phyloP scores from a whole-genome alignment of 1,140 invertebrate genomes.

The Xylocopa sonorina region DNA sequence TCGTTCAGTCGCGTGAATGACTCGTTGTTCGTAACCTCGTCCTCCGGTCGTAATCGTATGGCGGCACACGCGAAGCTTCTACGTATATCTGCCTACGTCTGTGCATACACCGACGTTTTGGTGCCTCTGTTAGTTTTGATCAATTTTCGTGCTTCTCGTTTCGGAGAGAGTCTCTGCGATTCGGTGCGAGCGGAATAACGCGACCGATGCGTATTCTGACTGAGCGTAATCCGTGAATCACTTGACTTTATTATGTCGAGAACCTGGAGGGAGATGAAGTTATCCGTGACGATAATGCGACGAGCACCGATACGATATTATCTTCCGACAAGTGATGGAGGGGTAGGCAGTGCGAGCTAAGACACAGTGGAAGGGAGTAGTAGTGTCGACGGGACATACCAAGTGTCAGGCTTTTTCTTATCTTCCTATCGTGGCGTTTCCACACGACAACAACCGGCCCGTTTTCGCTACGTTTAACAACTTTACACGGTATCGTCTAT shows the following conservation, averaged over 20 bases:
- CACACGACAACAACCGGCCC: too few species aligned
- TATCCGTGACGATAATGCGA: background rate
- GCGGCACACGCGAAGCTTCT: too few species aligned
- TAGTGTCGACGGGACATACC: constrained; percentile 13
- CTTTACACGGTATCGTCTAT: too few species aligned
- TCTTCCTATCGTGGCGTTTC: too few species aligned
- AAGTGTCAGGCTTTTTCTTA: constrained; percentile 46
- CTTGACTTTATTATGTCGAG: constrained; percentile 77
- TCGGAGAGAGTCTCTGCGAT: constrained; percentile 67
- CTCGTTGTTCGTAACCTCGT: too few species aligned
- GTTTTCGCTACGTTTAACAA: background rate
- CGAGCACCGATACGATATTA: constrained; percentile 1
- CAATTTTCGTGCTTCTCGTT: too few species aligned
- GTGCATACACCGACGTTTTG: too few species aligned
- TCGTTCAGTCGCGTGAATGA: background rate
- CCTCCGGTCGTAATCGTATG: too few species aligned
- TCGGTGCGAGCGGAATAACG: constrained; percentile 70
- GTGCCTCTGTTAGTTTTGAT: too few species aligned
- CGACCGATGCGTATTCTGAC: constrained; percentile 72
- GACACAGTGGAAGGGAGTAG: constrained; percentile 19
- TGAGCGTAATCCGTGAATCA: constrained; percentile 71
- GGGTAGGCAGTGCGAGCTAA: too few species aligned
- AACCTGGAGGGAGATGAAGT: constrained; percentile 52
- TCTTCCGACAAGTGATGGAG: background rate
- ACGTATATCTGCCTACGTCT: too few species aligned